Conservation (phyloP, 2,113 vertebrate genomes). For the Rhinopithecus roxellana region DNA sequence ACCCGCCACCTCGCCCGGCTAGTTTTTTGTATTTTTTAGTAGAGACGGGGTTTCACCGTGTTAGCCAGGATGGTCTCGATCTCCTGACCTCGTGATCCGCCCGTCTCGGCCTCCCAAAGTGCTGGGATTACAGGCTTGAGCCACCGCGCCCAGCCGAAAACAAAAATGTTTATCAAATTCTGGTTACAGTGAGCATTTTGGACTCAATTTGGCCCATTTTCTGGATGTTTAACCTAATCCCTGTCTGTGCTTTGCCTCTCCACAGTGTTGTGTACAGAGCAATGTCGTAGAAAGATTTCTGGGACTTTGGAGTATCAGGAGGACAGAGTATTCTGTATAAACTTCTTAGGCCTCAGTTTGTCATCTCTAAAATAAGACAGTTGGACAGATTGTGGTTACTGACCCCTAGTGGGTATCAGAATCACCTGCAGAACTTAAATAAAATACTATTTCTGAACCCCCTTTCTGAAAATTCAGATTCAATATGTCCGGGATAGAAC, state of each 20-base stretch:
- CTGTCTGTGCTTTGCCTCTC: background rate
- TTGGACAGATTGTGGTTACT: background rate
- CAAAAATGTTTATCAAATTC: background rate
- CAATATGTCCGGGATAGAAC: background rate
- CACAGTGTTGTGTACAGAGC: background rate
- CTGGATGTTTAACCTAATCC: background rate
- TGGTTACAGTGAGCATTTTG: background rate
- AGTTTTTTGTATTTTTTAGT: too few relatives aligned
- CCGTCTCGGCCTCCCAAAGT: too few relatives aligned
- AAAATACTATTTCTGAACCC: background rate
- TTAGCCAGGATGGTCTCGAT: too few relatives aligned
- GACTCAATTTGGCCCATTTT: background rate
- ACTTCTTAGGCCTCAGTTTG: background rate
- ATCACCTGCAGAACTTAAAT: background rate
- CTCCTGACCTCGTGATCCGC: too few relatives aligned
- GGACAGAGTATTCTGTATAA: background rate
- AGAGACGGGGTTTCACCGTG: too few relatives aligned
- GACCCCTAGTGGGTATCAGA: background rate
- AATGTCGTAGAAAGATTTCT: background rate
- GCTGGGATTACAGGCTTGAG: too few relatives aligned
- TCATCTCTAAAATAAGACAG: background rate
- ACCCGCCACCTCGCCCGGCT: too few relatives aligned
- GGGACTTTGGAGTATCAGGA: background rate
- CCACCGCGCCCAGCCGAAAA: too few relatives aligned
- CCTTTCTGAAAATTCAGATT: conserved; percentile 11